Evolutionary conservation across 2,888 invertebrate genomes (phyloP), one percentile per base, ranked within the genome.

Genomic region (Pycnomerus fuliginosus): DNA sequence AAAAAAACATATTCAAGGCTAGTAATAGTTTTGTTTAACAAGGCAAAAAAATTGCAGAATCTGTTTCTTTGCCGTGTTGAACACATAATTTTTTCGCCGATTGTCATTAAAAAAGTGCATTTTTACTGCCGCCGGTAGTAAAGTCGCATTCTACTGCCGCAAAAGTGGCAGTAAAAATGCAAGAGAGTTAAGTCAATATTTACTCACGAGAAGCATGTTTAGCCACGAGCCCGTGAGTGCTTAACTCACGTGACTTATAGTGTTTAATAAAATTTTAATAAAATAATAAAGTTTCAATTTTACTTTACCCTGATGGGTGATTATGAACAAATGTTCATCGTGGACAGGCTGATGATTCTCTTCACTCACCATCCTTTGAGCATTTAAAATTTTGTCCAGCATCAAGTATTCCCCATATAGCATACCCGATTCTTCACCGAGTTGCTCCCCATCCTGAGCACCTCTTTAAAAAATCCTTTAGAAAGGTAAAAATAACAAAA

Each of bases 231-330:
- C n/a, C n/a, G n/a, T n/a, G n/a, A n/a, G n/a, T n/a, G n/a, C n/a
- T n/a, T n/a, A n/a, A n/a, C n/a, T n/a, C n/a, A n/a, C n/a, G n/a
- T n/a, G n/a, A n/a, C n/a, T n/a, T n/a, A n/a, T n/a, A n/a, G 7
- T 11, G 20, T n/a, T 40, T 2, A 40, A 10, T 31, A 12, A 10
- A 17, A 12, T 16, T 28, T 23, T 14, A 29, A 15, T 7, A 8
- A 15, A 3, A 17, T 12, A 20, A 17, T 22, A 20, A 16, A 22
- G 10, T 4, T 10, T 16, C 12, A 15, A 8, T 13, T 30, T 39
- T 74, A 94, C 96, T 25, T 46, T 74, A 95, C 96, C 94, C 85
- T 98, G 98, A 76, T 98, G 98, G 7, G 94, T 97, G 36, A 98
- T 80, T 48, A 98, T 97, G 70, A 99, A 99, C 3, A 98, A 79